These are phyloP conservation scores for Acipenser oxyrinchus DNA, from an alignment of 2,797 vertebrate species.

Conservation along the genomic window DNA sequence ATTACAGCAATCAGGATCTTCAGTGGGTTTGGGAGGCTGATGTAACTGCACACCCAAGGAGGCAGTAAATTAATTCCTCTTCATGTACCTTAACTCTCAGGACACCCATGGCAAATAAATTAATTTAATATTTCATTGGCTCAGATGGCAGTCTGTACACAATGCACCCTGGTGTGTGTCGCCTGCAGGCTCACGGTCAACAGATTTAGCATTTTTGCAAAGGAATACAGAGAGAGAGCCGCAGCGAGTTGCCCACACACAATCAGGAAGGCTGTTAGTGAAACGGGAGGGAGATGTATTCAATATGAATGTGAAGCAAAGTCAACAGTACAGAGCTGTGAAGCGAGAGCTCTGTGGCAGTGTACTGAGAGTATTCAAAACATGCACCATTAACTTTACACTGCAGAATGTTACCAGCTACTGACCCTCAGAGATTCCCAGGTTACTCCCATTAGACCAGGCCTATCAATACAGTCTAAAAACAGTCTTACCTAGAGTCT, in stretches of 20 bases:
- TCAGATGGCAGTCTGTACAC: not conserved
- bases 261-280: constrained; percentile 18
- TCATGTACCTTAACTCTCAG: not conserved
- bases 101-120: constrained; percentile 8
- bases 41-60: constrained; percentile 2
- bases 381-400: no score
- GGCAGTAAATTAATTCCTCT: not conserved
- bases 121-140: not conserved
- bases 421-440: no score
- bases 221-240: constrained; percentile 9
- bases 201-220: constrained; percentile 33
- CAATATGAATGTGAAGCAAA: constrained; percentile 18
- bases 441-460: no score
- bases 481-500: no score
- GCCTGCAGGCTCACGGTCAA: constrained; percentile 7
- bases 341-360: constrained; percentile 12
- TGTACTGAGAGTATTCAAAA: not conserved
- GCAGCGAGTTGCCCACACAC: constrained; percentile 24
- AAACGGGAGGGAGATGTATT: constrained; percentile 5
- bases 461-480: no score
- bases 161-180: constrained; percentile 20
- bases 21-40: not conserved
- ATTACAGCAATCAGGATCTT: not conserved
- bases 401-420: no score
- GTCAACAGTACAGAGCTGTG: constrained; percentile 22